phyloP scores from a whole-genome alignment of 1,140 invertebrate species.

The Drosophila lacteicornis region DNA sequence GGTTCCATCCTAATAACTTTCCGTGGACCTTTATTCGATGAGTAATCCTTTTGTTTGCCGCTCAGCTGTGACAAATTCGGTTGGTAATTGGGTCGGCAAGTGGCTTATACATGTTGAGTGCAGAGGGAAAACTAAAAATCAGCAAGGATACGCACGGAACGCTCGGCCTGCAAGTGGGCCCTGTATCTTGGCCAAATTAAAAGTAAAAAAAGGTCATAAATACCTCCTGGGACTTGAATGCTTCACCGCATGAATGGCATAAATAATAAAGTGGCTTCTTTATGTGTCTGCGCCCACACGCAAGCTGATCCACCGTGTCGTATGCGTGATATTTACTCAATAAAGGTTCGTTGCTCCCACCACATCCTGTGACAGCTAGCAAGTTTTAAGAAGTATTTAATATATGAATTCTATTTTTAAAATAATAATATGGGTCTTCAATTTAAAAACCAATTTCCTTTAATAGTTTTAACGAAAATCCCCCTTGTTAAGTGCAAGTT shows the following conservation, averaged over 20 bases:
- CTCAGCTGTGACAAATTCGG: too few relatives aligned
- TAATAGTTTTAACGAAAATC: too few relatives aligned
- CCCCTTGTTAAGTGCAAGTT: too few relatives aligned
- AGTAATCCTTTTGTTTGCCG: too few relatives aligned
- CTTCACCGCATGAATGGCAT: constrained; percentile 63
- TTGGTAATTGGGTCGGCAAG: neutral
- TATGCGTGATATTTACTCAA: constrained; percentile 72
- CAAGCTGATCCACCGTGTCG: constrained; percentile 58
- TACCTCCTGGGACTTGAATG: constrained; percentile 55
- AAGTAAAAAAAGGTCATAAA: constrained; percentile 68
- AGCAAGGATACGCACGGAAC: constrained; percentile 36
- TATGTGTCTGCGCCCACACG: constrained; percentile 1
- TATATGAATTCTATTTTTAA: too few relatives aligned
- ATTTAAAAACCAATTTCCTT: too few relatives aligned
- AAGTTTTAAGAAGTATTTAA: too few relatives aligned
- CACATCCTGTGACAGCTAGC: neutral
- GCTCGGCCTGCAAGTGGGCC: constrained; percentile 6
- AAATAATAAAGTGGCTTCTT: constrained; percentile 64
- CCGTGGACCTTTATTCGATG: too few relatives aligned
- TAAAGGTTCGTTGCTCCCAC: constrained; percentile 48
- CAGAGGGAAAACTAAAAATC: constrained; percentile 39
- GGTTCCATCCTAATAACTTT: too few relatives aligned
- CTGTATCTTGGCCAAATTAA: constrained; percentile 51
- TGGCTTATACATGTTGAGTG: too few relatives aligned
- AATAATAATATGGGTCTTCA: too few relatives aligned